Evolutionary conservation across 1,140 invertebrate species (phyloP).

Genomic region (Anadara kagoshimensis): DNA sequence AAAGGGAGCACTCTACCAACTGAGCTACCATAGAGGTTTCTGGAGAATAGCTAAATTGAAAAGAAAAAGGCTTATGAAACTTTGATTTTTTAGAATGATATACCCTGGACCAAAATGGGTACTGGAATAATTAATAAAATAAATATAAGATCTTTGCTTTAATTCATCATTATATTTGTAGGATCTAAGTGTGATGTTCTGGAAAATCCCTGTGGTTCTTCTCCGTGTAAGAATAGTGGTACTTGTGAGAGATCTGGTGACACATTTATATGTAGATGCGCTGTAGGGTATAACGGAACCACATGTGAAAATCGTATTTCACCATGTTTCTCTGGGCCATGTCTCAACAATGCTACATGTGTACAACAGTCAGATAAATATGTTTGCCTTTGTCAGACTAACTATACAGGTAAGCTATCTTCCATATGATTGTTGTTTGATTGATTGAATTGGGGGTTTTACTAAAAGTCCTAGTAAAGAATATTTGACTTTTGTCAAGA

Average conservation of each 20-base stretch:
- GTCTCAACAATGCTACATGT: constrained; percentile 7
- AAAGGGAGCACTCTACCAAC: no score
- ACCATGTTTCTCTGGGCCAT: neutral
- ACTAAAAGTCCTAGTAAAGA: no score
- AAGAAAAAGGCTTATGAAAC: neutral
- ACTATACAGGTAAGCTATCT: neutral
- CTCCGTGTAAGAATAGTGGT: no score
- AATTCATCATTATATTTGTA: neutral
- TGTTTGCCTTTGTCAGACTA: neutral
- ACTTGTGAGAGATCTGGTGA: no score
- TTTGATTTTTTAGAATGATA: neutral
- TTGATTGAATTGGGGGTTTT: no score
- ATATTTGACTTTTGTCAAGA: no score
- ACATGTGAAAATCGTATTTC: no score
- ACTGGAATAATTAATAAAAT: neutral
- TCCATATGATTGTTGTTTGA: no score
- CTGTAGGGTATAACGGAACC: no score
- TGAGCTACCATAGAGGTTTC: no score
- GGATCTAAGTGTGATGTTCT: neutral
- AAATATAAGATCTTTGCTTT: neutral
- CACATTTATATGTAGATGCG: no score
- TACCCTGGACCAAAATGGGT: neutral
- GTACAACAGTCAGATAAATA: neutral
- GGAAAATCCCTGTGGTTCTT: neutral
- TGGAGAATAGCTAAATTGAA: no score